These are phyloP conservation scores for Matsumyia berberina DNA, from an alignment of 2,888 invertebrate genomes.

Conservation along the genomic window DNA sequence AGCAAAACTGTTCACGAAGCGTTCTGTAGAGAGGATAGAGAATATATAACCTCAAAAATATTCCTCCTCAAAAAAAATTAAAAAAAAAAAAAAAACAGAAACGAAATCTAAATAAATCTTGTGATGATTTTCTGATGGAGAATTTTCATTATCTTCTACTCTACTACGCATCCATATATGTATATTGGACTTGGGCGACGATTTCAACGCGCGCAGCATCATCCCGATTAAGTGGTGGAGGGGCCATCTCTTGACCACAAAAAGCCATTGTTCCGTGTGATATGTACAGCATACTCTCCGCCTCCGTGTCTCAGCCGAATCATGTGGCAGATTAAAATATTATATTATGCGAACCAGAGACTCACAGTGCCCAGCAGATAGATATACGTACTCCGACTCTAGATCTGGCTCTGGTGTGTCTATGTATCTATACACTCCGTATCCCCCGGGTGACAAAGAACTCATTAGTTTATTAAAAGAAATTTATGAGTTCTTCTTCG, in stretches of 20 bases:
- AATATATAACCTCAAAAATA: constrained; percentile 1
- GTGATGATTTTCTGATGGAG: constrained; percentile 22
- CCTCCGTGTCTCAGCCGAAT: background rate
- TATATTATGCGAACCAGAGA: background rate
- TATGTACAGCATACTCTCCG: background rate
- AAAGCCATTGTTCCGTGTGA: constrained; percentile 14
- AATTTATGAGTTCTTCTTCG: constrained; percentile 59
- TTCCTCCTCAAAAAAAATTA: background rate
- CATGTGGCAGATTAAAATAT: constrained; percentile 11
- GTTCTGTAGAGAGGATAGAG: constrained; percentile 1
- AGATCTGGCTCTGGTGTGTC: background rate
- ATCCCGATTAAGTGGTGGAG: constrained; percentile 42
- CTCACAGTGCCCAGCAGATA: too few species aligned
- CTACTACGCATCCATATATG: constrained; percentile 19
- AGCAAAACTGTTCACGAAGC: constrained; percentile 29
- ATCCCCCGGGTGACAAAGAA: constrained; percentile 51
- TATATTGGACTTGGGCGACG: constrained; percentile 2
- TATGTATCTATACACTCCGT: background rate
- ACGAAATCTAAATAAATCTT: constrained; percentile 32
- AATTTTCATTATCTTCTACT: constrained; percentile 32
- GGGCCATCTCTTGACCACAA: constrained; percentile 29
- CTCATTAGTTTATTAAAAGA: constrained; percentile 67
- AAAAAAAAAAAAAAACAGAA: constrained; percentile 10
- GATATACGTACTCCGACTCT: background rate
- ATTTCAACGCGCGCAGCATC: constrained; percentile 24